Conservation (phyloP, 2,113 vertebrate species). For the Globicephala melas region DNA sequence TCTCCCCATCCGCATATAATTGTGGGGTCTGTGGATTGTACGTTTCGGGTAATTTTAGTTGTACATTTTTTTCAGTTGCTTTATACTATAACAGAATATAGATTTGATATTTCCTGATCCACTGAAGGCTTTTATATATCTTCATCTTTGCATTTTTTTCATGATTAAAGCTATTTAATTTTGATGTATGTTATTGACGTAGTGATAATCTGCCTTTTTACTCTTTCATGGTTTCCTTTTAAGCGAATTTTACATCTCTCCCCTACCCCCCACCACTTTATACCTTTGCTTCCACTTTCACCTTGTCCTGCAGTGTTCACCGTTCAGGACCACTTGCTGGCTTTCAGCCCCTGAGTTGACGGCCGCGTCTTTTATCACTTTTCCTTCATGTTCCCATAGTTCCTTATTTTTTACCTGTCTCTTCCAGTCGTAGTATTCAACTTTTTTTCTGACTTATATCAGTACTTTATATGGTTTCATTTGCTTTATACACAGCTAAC, state of each 20-base stretch:
- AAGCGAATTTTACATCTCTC: neutral
- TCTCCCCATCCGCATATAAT: too few relatives aligned
- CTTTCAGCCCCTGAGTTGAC: fast-evolving
- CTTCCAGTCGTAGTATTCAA: neutral
- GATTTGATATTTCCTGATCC: neutral
- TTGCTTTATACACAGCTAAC: neutral
- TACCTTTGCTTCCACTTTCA: neutral
- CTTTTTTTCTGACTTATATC: neutral
- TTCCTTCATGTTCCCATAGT: neutral
- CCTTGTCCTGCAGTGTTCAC: fast-evolving
- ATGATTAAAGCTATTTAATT: neutral
- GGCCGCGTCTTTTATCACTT: fast-evolving
- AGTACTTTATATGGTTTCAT: neutral
- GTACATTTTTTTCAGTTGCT: neutral
- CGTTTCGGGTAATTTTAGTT: neutral
- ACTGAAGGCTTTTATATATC: neutral
- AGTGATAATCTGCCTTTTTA: neutral
- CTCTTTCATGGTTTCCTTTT: neutral
- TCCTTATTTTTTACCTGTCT: neutral
- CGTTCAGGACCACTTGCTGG: fast-evolving
- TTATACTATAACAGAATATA: neutral
- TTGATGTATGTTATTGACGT: neutral
- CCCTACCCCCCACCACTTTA: fast-evolving
- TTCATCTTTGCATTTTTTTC: neutral
- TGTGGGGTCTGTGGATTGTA: neutral